Base-by-base conservation (phyloP, 2,888 invertebrate species). In the Thecocarcelia acutangulata region DNA sequence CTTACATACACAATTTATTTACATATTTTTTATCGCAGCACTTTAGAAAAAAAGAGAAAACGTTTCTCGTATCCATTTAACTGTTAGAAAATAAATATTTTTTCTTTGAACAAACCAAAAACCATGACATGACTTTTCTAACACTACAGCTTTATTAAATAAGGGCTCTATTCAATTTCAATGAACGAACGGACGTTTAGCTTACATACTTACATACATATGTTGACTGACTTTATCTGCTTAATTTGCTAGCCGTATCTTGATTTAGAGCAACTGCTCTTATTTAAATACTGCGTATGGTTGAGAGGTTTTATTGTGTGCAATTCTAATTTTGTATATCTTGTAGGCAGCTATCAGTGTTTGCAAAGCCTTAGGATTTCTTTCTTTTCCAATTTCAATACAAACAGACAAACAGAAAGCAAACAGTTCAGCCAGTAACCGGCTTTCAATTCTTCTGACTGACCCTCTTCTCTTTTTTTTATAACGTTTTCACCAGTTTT, bases 351-450 rank as follows among this genome's bases (percentile, higher is more conserved):
- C 75, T 70, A 66, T 72, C 69, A 75, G 48, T 70, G 64, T 72
- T 80, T 80, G 44, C 17, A 66, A 80, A 72, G 70, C 70, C 54
- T 69, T 61, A 48, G 61, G 46, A 59, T 61, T 74, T 19, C 4
- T 56, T 74, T 46, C 21, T 33, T 58, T 66, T 48, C 17, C 3
- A 15, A 64, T n/a, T 63, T 56, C 40, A 28, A 54, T 58, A 33
- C 21, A 44, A 58, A 40, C 17, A 61, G 44, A 64, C 52, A 50
- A 48, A 17, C 6, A 40, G 52, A 52, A 66, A 24, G 33, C 52
- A 19, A 56, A 50, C 42, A 17, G 37, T 17, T 9, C 15, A 13
- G 50, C 24, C 59, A 19, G 17, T 17, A 66, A 72, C 42, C 33
- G 56, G 63, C 46, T 33, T 46, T 54, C 46, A 56, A 56, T 54